These are phyloP conservation scores for Macrochelys suwanniensis DNA, from an alignment of 2,797 vertebrate genomes.

Conservation along the genomic window DNA sequence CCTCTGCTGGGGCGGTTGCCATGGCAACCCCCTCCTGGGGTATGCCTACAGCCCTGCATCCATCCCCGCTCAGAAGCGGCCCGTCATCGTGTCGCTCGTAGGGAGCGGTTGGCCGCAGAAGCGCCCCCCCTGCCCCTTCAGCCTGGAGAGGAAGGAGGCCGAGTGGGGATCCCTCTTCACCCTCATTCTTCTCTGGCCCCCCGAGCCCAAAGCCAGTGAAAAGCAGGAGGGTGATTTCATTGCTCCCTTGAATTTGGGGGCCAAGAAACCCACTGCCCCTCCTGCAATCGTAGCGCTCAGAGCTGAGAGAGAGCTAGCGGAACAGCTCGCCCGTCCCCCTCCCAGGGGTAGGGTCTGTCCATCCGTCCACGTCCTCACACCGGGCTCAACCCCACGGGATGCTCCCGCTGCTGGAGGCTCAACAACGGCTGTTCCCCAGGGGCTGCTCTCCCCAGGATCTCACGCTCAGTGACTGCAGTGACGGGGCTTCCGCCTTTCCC, in stretches of 20 bases:
- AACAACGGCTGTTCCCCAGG: not conserved
- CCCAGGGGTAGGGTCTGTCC: not conserved
- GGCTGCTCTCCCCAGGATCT: not conserved
- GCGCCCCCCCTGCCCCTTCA: too few species aligned
- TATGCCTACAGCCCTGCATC: not conserved
- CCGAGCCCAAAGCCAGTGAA: not conserved
- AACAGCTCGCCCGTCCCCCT: not conserved
- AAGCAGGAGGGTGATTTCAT: not conserved
- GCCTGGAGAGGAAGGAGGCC: not conserved
- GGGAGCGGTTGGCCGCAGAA: not conserved
- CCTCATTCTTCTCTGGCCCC: not conserved
- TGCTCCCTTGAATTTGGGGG: not conserved
- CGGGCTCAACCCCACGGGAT: not conserved
- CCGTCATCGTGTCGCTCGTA: not conserved
- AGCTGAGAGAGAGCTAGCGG: not conserved
- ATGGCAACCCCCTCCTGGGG: not conserved
- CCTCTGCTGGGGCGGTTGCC: not conserved
- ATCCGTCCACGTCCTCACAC: not conserved
- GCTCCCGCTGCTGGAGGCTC: not conserved
- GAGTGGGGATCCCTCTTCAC: not conserved
- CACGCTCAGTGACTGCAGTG: constrained; percentile 69
- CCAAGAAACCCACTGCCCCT: not conserved
- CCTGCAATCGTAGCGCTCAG: not conserved
- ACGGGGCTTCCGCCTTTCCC: constrained; percentile 52
- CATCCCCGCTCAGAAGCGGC: not conserved